Conservation (phyloP, 2,113 vertebrate genomes). For the Beaufortia kweichowensis region DNA sequence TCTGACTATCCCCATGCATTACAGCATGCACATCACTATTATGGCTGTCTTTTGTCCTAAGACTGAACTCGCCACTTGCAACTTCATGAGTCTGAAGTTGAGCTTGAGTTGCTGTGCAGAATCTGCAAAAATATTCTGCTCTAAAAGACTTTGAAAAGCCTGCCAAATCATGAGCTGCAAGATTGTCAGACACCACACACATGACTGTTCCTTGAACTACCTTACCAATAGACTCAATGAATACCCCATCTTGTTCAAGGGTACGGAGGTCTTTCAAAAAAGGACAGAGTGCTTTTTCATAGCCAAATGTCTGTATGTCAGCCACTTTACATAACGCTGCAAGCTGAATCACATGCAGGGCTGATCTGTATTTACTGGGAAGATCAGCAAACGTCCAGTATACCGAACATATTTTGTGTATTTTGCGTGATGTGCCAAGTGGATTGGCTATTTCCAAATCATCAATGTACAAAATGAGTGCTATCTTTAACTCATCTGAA, state of each 20-base stretch:
- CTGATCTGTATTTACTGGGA: too few relatives aligned
- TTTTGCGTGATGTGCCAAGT: background rate
- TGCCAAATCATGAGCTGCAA: too few relatives aligned
- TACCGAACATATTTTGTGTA: constrained; percentile 8
- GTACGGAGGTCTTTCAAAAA: constrained; percentile 44
- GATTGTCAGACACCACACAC: constrained; percentile 40
- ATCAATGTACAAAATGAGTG: too few relatives aligned
- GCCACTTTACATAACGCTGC: too few relatives aligned
- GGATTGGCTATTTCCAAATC: too few relatives aligned
- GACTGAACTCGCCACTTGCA: background rate
- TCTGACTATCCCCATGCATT: background rate
- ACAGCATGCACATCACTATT: constrained; percentile 30
- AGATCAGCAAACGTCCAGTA: constrained; percentile 52
- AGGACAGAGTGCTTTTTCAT: too few relatives aligned
- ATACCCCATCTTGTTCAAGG: constrained; percentile 48
- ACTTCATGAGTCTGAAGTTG: constrained; percentile 30
- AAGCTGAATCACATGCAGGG: too few relatives aligned
- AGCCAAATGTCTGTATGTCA: too few relatives aligned
- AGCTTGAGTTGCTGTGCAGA: constrained; percentile 36
- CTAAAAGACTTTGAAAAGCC: constrained; percentile 43
- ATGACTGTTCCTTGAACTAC: constrained; percentile 34
- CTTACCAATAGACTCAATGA: constrained; percentile 50
- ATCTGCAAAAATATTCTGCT: constrained; percentile 43
- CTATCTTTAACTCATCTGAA: too few relatives aligned
- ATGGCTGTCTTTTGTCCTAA: constrained; percentile 39